A percentile compares a stretch with the other conserved stretches of the same genome.
phyloP scores from a whole-genome alignment of 2,113 vertebrate genomes.

The Lanius ludovicianus region DNA sequence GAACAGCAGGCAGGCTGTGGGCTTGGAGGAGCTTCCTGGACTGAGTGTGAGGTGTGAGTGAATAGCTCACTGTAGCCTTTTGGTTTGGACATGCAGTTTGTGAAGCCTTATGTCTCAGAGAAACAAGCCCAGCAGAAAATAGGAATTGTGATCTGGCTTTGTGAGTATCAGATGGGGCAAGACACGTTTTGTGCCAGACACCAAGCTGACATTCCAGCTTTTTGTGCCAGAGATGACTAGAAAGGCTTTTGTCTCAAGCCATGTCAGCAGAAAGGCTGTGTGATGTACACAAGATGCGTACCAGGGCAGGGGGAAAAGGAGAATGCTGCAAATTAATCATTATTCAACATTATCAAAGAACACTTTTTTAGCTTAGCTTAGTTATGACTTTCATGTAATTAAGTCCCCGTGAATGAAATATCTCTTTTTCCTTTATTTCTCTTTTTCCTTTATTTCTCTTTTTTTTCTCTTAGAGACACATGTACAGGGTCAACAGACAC shows the following conservation, averaged over 20 bases:
- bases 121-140: not conserved
- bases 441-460: no score
- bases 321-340: not conserved
- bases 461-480: not conserved
- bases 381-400: not conserved
- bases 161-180: not conserved
- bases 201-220: not conserved
- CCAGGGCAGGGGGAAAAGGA: not conserved
- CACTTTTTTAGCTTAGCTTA: not conserved
- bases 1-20: not conserved
- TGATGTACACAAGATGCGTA: not conserved
- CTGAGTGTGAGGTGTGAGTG: not conserved
- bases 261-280: not conserved
- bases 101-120: not conserved
- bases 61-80: not conserved
- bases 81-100: not conserved
- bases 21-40: not conserved
- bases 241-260: not conserved
- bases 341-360: not conserved
- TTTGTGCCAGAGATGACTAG: not conserved
- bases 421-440: no score
- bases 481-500: not conserved
- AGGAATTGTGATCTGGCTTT: not conserved
- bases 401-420: not conserved
- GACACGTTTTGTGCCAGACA: not conserved